Base-by-base conservation (phyloP, 2,113 vertebrate species). In the Hucho hucho region DNA sequence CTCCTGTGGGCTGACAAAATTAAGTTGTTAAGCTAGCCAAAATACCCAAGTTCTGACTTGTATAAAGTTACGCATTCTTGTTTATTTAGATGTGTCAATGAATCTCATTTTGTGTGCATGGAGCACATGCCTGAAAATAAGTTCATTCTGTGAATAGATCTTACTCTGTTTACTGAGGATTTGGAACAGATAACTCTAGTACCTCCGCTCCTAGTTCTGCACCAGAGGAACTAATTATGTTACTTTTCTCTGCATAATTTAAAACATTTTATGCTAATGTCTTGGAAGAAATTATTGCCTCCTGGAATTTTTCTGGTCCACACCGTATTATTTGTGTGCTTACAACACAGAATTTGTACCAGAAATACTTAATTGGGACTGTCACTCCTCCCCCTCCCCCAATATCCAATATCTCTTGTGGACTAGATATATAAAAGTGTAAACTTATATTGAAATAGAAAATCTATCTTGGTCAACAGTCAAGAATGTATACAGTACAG, bases 171-270 rank as follows among this genome's bases (percentile, higher is more conserved):
- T 47, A 24, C 58, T 53, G 26, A 76, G 72, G 67, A 74, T 77
- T 61, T 75, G 47, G 47, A 56, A 78, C 47, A 65, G 11, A 43
- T 53, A 58, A 58, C 58, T 76, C 43, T 72, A 53, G 49, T 18
- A 81, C 78, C 73, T 74, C 69, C 70, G 43, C 69, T 59, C 73
- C 65, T 73, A 75, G 24, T 75, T 74, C 79, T 1, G 67, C 81
- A 73, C 79, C 86, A 79, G 77, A 87, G 83, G 81, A 85, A 69
- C 83, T 83, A 82, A 85, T 87, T 85, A 82, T 75, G 49, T 67
- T 70, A 67, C 65, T 70, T 73, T 75, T 81, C 64, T 74, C 63
- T 80, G 81, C 81, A 83, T 79, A 77, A 78, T 85, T 82, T 75
- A 73, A 72, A 72, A 49, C 37, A 43, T 78, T 82, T 83, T 78